Evolutionary conservation across 2,797 vertebrate genomes (phyloP), one percentile per base, ranked within the genome.

Genomic region (Gephyroberyx darwinii): DNA sequence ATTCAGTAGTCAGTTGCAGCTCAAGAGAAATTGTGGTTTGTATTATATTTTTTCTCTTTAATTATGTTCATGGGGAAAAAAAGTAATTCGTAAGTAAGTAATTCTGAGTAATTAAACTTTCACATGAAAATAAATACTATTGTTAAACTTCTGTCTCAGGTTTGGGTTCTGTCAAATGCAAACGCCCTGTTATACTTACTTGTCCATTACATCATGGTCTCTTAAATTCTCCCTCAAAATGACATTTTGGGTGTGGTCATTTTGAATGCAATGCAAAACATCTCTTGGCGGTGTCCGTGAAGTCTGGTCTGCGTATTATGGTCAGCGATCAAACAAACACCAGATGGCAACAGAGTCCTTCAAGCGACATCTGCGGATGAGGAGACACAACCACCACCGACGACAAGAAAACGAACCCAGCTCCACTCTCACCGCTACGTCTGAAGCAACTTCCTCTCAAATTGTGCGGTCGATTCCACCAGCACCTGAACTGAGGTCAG

Each of bases 341-440:
- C 77, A 92, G 92, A 74, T 82, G 90, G 89, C 87, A 88, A 80
- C 86, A 92, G 61, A 90, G 85, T 45, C 37, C 67, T 70, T 69
- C 26, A 35, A 35, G 54, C 20, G 4, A 51, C 57, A 14, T 16
- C 63, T 17, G 7, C 13, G 12, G 41, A 31, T 13, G 63, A 51
- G n/a, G 33, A 30, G 9, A 26, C 22, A 8, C 65, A 72, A 58
- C 39, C 8, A 14, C 30, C 35, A 13, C 13, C 20, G 14, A 31
- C 17, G 3, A 48, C 48, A 54, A 26, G 7, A 0, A 9, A 47
- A 22, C 56, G 54, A 43, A 12, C 41, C 2, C 0, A 0, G 0
- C 10, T 10, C n/a, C 16, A 59, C 16, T 48, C 16, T 39, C 26
- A 26, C 7, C 16, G 37, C 17, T 16, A 20, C 4, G 8, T 22